Evolutionary conservation across 2,888 invertebrate genomes (phyloP), one percentile per base, ranked within the genome.

Genomic region (Aromia moschata): DNA sequence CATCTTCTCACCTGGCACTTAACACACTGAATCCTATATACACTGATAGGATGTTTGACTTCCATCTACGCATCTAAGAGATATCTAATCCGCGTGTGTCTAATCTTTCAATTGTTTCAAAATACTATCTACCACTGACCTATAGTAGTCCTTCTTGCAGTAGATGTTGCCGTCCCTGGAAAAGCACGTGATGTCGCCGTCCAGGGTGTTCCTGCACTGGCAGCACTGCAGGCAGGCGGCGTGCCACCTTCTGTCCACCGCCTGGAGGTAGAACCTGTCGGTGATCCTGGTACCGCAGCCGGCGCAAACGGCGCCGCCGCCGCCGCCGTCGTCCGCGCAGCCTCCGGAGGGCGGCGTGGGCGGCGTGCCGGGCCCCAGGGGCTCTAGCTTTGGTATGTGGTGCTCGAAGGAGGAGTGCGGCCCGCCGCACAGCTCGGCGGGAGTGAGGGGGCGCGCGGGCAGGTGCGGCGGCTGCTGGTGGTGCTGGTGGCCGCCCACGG

Each of bases 121-220:
- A n/a, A n/a, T n/a, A n/a, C n/a, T n/a, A n/a, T n/a, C n/a, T 14
- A 36, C 14, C 1, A 83, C 92, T 89, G 79, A 97, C 97, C 94
- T 91, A 85, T 94, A 93, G 83, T 97, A 97, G 83, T 97, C 96
- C 79, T 93, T 93, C 84, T 95, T 96, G 87, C 97, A 97, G 83
- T 94, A 96, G 75, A 96, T 96, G 79, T 92, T 92, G 74, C 94
- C 94, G 80, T 96, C 94, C 70, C 94, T 86, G 67, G 94, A 91
- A 81, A 95, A 97, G 82, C 96, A 97, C 70, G 96, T 91, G 77
- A 91, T 89, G 80, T 96, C 94, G 1, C 93, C 89, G 80, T 96
- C 96, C 70, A 97, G 85, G 2, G 92, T 90, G 82, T 91, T 89
- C 75, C 92, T 88, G 82, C 97, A 97, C 79, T 94, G 92, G 77